phyloP scores from a whole-genome alignment of 2,797 vertebrate genomes.

The Ispidina picta region DNA sequence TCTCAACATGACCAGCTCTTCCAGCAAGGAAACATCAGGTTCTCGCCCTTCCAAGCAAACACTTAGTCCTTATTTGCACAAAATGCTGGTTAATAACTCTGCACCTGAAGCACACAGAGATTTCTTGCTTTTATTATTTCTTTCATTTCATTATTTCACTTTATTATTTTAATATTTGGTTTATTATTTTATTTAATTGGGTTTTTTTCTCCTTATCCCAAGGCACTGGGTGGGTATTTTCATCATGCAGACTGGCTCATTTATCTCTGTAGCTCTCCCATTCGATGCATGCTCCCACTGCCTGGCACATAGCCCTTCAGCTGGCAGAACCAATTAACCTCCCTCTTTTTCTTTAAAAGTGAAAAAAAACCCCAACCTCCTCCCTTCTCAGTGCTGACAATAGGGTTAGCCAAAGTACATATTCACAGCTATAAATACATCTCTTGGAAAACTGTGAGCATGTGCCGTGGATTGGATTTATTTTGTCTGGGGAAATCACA shows the following conservation, averaged over 20 bases:
- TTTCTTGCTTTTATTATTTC: background rate
- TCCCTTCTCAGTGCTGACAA: constrained; percentile 5
- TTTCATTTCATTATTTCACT: background rate
- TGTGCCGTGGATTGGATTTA: background rate
- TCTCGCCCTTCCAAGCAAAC: background rate
- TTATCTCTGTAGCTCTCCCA: constrained; percentile 51
- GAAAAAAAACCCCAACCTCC: background rate
- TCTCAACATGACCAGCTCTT: background rate
- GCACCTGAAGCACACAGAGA: background rate
- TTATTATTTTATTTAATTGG: background rate
- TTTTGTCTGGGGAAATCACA: constrained; percentile 49
- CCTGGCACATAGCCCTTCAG: constrained; percentile 45
- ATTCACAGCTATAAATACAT: constrained; percentile 61
- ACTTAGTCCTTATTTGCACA: background rate
- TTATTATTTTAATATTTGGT: background rate
- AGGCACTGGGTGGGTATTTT: constrained; percentile 32
- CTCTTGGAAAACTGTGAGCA: constrained; percentile 20
- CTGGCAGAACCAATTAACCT: constrained; percentile 71
- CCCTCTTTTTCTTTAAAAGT: constrained; percentile 46
- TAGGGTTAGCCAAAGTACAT: constrained; percentile 62
- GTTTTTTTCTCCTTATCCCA: background rate
- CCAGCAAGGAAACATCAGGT: background rate
- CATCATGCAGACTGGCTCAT: constrained; percentile 14
- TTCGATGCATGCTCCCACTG: constrained; percentile 6
- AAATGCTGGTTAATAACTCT: background rate